phyloP scores from a whole-genome alignment of 2,888 invertebrate species.

The Orthosia incerta region DNA sequence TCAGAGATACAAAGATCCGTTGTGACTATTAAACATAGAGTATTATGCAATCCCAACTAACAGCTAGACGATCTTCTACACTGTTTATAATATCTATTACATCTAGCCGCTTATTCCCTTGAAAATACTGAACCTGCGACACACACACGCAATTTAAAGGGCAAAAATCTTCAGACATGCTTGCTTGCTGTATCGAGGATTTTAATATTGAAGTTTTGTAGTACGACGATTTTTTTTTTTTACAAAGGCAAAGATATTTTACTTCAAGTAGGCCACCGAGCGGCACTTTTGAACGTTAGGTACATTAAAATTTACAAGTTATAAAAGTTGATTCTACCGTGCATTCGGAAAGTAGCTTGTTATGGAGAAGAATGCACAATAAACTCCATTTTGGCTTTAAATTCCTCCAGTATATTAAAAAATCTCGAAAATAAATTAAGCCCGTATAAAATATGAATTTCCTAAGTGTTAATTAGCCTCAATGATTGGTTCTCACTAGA shows the following conservation, averaged over 20 bases:
- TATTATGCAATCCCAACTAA: slow-evolving; percentile 3
- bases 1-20: no score
- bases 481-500: background rate
- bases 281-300: no score
- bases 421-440: background rate
- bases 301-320: no score
- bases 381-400: background rate
- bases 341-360: no score
- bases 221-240: no score
- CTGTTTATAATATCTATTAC: slow-evolving; percentile 5
- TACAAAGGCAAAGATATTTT: no score
- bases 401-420: background rate
- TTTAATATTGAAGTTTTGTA: background rate
- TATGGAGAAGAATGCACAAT: no score
- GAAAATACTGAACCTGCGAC: slow-evolving; percentile 31
- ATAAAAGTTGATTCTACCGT: no score
- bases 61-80: slow-evolving; percentile 11
- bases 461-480: background rate
- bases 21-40: no score
- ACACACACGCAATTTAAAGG: slow-evolving; percentile 24
- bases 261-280: no score
- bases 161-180: slow-evolving; percentile 10
- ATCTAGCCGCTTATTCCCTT: slow-evolving; percentile 20
- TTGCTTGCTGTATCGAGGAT: slow-evolving; percentile 8
- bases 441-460: background rate